A percentile compares a stretch with the other conserved stretches of the same genome.
phyloP scores from a whole-genome alignment of 53 echinoderm and acorn worm genomes.

The Mesocentrotus franciscanus region DNA sequence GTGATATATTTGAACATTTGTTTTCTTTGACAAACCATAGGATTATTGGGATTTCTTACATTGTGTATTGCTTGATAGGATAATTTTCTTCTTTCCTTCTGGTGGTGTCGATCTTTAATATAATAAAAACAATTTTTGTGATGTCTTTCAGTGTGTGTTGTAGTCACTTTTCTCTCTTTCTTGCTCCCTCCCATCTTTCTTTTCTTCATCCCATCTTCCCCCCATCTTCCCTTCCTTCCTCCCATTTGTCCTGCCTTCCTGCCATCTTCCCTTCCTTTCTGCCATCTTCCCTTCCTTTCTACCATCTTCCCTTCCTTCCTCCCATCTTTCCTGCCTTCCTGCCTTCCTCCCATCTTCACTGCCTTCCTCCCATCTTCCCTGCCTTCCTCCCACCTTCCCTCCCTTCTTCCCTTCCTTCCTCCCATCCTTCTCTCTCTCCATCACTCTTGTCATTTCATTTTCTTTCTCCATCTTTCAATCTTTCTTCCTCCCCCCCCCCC shows the following conservation, averaged over 20 bases:
- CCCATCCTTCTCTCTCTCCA: too few species aligned
- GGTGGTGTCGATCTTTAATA: too few species aligned
- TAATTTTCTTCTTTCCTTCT: not conserved
- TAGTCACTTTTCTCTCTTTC: too few species aligned
- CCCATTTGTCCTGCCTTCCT: not conserved
- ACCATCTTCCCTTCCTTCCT: not conserved
- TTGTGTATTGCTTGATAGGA: not conserved
- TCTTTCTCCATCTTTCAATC: too few species aligned
- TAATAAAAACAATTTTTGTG: too few species aligned
- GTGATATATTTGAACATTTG: not conserved
- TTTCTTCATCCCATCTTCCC: not conserved
- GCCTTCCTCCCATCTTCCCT: too few species aligned
- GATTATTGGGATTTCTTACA: not conserved
- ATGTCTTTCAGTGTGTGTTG: too few species aligned
- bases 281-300: not conserved
- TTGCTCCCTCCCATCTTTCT: too few species aligned
- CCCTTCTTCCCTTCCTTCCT: not conserved
- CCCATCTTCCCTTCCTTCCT: not conserved
- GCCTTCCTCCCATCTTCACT: not conserved
- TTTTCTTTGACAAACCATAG: not conserved
- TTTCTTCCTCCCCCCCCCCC: too few species aligned
- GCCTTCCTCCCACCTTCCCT: not conserved
- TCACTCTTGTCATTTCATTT: too few species aligned
- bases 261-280: not conserved
- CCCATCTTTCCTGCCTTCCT: not conserved